Base-by-base conservation (phyloP, 1,140 invertebrate species). In the Nilaparvata lugens region DNA sequence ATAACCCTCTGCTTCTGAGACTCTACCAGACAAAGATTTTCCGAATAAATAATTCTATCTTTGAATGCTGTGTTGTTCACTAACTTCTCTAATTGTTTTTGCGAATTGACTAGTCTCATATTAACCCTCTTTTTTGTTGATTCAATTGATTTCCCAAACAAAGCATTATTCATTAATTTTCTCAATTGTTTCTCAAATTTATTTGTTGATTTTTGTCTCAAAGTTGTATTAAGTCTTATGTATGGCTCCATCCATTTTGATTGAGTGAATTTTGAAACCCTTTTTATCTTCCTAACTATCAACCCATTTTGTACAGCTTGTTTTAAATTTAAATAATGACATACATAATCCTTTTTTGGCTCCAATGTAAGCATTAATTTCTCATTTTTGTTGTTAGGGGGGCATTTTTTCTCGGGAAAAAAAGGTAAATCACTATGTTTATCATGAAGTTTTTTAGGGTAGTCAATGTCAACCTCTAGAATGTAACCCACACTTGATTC, bases 391-490 rank as follows among this genome's bases (percentile, higher is more conserved):
- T 28, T 57, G 52, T 52, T 45, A 18, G n/a, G 56, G 13, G 60
- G 61, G n/a, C 28, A 19, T 24, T 38, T 24, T 31, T 60, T 64
- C 65, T 77, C 72, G 9, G 74, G 66, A 61, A 73, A 74, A 62
- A 79, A 74, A 23, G 78, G 78, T 35, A 79, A 75, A 63, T 78
- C 73, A 61, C 71, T 74, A 68, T 82, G 78, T 1, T 16, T 6
- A 66, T 81, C 71, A 69, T 82, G 81, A 11, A 81, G 42, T 18
- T 73, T 3, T 54, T 65, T 5, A 2, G 71, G 69, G 62, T 74
- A 74, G 3, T 65, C 42, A 14, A 76, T 31, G 61, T 71, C 64
- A 4, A 71, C 64, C 48, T 83, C 79, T 28, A 83, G 66, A 56
- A 82, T 76, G 62, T 76, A 83, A 5, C 80, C 79, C 45, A 61